These are phyloP conservation scores for Archilochus colubris DNA, from an alignment of 2,113 vertebrate genomes.

Conservation along the genomic window DNA sequence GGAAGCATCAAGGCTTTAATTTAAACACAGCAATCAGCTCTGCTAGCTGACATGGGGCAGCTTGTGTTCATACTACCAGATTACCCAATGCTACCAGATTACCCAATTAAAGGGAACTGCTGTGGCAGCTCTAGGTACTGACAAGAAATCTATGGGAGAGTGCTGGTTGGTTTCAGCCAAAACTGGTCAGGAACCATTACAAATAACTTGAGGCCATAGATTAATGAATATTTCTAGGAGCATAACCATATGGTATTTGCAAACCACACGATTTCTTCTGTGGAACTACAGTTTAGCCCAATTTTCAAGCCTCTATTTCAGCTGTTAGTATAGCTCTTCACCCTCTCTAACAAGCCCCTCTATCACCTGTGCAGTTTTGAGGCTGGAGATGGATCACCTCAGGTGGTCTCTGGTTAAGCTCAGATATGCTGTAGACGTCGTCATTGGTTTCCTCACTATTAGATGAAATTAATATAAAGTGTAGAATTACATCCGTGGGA, in stretches of 20 bases:
- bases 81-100: too few relatives aligned
- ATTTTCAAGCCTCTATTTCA: background rate
- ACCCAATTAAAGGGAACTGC: background rate
- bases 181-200: background rate
- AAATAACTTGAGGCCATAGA: fast-evolving
- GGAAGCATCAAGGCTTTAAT: background rate
- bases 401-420: background rate
- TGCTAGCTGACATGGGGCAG: background rate
- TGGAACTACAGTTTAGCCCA: fast-evolving
- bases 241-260: background rate
- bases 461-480: background rate
- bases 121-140: background rate
- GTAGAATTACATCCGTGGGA: background rate
- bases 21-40: background rate
- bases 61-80: background rate
- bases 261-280: background rate
- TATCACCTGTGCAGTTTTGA: background rate
- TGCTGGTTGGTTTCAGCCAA: background rate
- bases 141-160: background rate
- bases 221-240: background rate
- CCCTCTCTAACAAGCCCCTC: background rate
- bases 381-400: background rate
- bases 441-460: background rate
- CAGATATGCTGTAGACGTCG: background rate
- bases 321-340: background rate